Conservation (phyloP, 2,888 invertebrate species). For the Amiota communis region DNA sequence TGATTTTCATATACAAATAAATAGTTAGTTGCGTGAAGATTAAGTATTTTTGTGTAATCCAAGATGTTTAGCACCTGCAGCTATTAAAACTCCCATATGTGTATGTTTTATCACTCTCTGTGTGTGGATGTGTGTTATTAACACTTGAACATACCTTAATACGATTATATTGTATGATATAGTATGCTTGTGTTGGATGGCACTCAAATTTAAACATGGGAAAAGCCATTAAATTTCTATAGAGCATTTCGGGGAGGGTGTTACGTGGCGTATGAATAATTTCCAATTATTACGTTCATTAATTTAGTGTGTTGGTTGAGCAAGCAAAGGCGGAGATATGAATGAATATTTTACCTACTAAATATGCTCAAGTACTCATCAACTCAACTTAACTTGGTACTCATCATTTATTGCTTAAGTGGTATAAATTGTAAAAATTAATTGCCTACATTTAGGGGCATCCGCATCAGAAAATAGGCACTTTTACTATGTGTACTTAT, state of each 20-base stretch:
- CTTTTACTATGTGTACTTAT: neutral
- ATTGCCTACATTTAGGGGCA: neutral
- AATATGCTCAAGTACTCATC: neutral
- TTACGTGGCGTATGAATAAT: slow-evolving; percentile 17
- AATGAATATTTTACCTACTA: neutral
- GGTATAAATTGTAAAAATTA: slow-evolving; percentile 9
- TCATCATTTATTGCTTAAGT: slow-evolving; percentile 13
- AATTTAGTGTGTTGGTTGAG: slow-evolving; percentile 2
- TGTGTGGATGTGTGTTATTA: neutral
- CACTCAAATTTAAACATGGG: too few species aligned
- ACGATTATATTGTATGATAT: too few species aligned
- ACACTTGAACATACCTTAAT: neutral
- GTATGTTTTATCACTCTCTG: slow-evolving; percentile 21
- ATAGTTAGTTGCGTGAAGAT: too few species aligned
- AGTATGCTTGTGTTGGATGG: neutral
- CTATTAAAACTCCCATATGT: neutral
- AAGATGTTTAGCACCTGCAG: neutral
- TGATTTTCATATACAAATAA: neutral
- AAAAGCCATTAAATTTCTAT: too few species aligned
- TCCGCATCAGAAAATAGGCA: neutral
- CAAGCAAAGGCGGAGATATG: neutral
- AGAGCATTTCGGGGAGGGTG: too few species aligned
- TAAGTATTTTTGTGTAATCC: too few species aligned
- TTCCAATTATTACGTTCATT: slow-evolving; percentile 19
- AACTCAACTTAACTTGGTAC: neutral